These are phyloP conservation scores for Pseudococcus longispinus DNA, from an alignment of 2,888 invertebrate species.

Conservation along the genomic window DNA sequence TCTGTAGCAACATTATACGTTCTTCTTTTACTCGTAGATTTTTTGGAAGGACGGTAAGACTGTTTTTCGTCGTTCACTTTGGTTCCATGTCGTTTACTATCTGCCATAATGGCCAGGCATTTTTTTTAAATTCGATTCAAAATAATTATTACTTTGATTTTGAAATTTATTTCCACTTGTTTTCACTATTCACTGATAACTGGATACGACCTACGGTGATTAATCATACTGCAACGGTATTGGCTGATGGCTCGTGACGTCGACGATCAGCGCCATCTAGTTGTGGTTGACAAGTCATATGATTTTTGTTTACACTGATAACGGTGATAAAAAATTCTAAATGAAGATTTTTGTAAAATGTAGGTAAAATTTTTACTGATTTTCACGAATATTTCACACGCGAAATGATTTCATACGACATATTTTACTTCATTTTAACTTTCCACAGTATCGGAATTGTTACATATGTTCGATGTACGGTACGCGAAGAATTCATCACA, in stretches of 20 bases:
- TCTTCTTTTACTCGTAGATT: conserved; percentile 53
- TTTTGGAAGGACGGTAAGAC: not conserved
- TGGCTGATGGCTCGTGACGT: conserved; percentile 6
- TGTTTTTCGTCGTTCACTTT: not conserved
- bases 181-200: conserved; percentile 30
- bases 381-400: not conserved
- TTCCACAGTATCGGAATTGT: not conserved
- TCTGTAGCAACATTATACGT: conserved; percentile 24
- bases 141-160: not conserved
- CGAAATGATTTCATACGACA: not conserved
- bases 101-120: conserved; percentile 44
- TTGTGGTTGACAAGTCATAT: not conserved
- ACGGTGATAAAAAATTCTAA: not conserved
- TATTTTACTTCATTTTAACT: not conserved
- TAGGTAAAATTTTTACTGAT: not conserved
- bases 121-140: not conserved
- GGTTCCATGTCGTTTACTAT: not conserved
- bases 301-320: conserved; percentile 32
- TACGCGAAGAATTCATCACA: conserved; percentile 20
- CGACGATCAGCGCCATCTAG: conserved; percentile 13
- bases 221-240: conserved; percentile 21
- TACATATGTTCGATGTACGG: not conserved
- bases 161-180: not conserved
- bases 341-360: not conserved
- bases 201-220: not conserved